Evolutionary conservation across 1,140 invertebrate genomes (phyloP).

Genomic region (Cydia amplana): DNA sequence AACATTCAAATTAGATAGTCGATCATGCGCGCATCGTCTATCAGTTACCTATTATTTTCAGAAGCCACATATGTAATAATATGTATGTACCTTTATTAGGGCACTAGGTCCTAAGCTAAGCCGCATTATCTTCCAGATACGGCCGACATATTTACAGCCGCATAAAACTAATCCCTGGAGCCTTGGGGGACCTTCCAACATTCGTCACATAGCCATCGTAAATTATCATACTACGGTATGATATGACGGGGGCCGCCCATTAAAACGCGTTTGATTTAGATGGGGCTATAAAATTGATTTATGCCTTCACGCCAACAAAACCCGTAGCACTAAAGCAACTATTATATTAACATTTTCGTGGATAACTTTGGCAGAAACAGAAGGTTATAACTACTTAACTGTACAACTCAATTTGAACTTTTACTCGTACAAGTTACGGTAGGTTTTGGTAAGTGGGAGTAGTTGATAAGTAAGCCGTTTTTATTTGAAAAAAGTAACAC

Average conservation of each 20-base stretch:
- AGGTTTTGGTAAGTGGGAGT: constrained; percentile 25
- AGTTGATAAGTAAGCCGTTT: constrained; percentile 66
- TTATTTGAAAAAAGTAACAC: constrained; percentile 73
- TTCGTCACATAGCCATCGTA: constrained; percentile 80
- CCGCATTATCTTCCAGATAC: constrained; percentile 58
- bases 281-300: constrained; percentile 81
- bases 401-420: constrained; percentile 42
- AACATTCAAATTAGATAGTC: too few species aligned
- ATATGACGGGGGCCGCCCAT: constrained; percentile 80
- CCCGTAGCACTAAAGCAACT: constrained; percentile 77
- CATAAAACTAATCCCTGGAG: constrained; percentile 70
- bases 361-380: constrained; percentile 69
- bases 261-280: constrained; percentile 81
- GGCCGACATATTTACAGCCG: constrained; percentile 74
- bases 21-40: too few species aligned
- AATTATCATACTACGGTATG: constrained; percentile 80
- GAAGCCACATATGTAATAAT: too few species aligned
- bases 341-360: constrained; percentile 80
- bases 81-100: background rate
- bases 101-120: background rate
- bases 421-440: constrained; percentile 31
- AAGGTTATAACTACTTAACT: constrained; percentile 55
- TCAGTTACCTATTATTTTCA: background rate
- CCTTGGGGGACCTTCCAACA: constrained; percentile 74
- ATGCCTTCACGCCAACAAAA: constrained; percentile 79